Evolutionary conservation across 2,888 invertebrate species (phyloP).

Genomic region (Neuroscelio doddi): DNA sequence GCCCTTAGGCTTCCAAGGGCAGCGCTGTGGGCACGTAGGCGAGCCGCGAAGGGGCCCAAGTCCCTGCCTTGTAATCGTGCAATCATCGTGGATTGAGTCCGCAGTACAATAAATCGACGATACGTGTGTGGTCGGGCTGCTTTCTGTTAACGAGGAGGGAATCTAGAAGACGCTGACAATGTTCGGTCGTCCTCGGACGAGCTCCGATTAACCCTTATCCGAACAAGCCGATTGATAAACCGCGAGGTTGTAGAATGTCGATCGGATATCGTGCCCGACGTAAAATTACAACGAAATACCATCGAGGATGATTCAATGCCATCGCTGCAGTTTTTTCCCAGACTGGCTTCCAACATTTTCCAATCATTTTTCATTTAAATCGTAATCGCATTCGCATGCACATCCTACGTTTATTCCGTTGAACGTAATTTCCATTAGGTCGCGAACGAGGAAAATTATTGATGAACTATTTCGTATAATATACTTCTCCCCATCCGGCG

Average conservation of each 20-base stretch:
- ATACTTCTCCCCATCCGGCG: conserved; percentile 19
- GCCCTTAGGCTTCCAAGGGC: conserved; percentile 10
- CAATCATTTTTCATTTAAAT: too few relatives aligned
- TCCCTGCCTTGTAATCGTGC: conserved; percentile 54
- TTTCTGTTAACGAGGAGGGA: conserved; percentile 38
- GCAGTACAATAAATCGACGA: conserved; percentile 53
- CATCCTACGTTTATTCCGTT: too few relatives aligned
- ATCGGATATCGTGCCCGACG: too few relatives aligned
- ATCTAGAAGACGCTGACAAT: conserved; percentile 16
- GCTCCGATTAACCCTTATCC: conserved; percentile 48
- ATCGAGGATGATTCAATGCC: too few relatives aligned
- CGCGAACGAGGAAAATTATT: conserved; percentile 31
- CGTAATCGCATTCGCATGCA: too few relatives aligned
- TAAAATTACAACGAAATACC: too few relatives aligned
- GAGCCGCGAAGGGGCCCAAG: conserved; percentile 27
- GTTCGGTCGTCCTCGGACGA: conserved; percentile 34
- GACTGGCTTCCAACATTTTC: too few relatives aligned
- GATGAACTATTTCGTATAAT: conserved; percentile 36
- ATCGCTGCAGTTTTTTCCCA: too few relatives aligned
- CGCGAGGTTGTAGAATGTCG: conserved; percentile 8
- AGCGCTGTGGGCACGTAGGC: neutral
- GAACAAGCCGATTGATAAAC: conserved; percentile 47
- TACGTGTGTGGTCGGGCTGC: conserved; percentile 53
- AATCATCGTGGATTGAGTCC: conserved; percentile 53
- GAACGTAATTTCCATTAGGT: neutral